Base-by-base conservation (phyloP, 2,888 invertebrate species). In the Megaustenia siamemsis region DNA sequence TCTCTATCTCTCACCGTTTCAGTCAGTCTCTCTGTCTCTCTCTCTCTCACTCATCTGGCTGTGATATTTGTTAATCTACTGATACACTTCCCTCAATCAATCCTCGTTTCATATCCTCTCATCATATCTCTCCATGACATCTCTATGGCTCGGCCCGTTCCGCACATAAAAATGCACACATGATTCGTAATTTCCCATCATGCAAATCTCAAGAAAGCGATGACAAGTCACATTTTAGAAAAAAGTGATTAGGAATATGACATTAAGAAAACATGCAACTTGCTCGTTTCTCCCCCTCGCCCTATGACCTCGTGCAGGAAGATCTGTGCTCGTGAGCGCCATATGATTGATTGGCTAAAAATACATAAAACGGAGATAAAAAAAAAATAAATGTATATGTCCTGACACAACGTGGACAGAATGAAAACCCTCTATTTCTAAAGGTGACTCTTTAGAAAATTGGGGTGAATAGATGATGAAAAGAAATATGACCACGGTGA, bases 121-220 rank as follows among this genome's bases (percentile, higher is more conserved):
- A 15, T 21, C 69, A 40, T 3, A 69, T 63, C 69, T 24, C 24
- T 40, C 4, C 21, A 18, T 4, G 21, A 15, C 38, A 69, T 40
- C 69, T 24, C 69, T 40, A 32, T 18, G 35, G 18, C 68, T 38
- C 68, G 32, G 8, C 63, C 63, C 28, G 5, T 32, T 32, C 32
- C 63, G 63, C 63, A 15, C 8, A 40, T 40, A 69, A 69, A 69
- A 38, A 73, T 49, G 49, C 35, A 15, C 24, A 43, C 12, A 43
- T 32, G 73, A 49, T 49, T 49, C 73, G 45, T 49, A 32, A 71
- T 45, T 71, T 69, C 69, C 40, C 69, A 69, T 38, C 69, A 69
- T 40, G 69, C 69, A 69, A 69, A 69, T 69, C 38, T 69, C 40
- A 38, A 60, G 60, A 32, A 18, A 63, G 63, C 63, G 69, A 69